These are phyloP conservation scores for Acropora tenuis DNA, from an alignment of 64 coral and sea anemone genomes.

Conservation along the genomic window DNA sequence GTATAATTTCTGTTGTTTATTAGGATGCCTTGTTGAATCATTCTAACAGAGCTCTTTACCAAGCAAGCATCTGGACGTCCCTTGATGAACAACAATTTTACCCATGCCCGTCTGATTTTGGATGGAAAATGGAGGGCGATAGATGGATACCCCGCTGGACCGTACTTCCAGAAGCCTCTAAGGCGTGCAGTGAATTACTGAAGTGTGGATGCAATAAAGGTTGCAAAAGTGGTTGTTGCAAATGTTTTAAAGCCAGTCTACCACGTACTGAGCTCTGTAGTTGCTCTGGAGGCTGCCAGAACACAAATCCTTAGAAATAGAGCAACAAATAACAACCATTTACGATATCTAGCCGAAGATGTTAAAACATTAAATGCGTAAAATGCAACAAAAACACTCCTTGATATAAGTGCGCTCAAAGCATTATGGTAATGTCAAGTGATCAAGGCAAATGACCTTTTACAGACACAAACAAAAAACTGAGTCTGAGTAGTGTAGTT, in stretches of 20 bases:
- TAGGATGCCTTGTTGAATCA: no score
- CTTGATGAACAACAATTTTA: neutral
- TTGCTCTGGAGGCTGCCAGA: slow-evolving; percentile 31
- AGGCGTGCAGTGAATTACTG: slow-evolving; percentile 54
- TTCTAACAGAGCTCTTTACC: no score
- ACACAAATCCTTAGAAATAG: neutral
- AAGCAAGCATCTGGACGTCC: no score
- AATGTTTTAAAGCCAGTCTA: slow-evolving; percentile 29
- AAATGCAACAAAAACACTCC: neutral
- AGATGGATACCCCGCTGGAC: slow-evolving; percentile 33
- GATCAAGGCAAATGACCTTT: neutral
- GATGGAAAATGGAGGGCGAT: slow-evolving; percentile 3
- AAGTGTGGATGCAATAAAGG: slow-evolving; percentile 36
- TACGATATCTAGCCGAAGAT: neutral
- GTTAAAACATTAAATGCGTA: neutral
- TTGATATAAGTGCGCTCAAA: neutral
- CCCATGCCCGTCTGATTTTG: neutral
- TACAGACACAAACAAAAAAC: neutral
- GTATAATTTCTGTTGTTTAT: no score
- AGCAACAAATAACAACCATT: neutral
- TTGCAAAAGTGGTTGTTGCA: neutral
- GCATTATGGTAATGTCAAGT: neutral
- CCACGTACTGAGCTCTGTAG: slow-evolving; percentile 33
- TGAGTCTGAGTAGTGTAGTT: neutral
- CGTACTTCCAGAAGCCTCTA: slow-evolving; percentile 33